Conservation (phyloP, 1,140 invertebrate genomes). For the Megalopta genalis region DNA sequence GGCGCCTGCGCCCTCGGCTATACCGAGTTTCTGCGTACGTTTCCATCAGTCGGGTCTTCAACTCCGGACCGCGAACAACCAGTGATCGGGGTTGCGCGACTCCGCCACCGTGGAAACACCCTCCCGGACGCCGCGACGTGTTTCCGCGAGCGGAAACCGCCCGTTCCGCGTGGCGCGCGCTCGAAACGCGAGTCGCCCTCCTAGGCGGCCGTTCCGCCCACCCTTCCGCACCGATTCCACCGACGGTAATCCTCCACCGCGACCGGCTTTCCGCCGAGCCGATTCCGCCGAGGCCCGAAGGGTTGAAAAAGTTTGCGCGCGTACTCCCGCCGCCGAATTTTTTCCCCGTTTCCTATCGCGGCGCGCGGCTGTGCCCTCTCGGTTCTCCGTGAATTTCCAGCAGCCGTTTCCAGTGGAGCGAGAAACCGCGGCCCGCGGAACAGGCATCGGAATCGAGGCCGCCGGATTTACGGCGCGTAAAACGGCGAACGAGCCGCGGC, state of each 20-base stretch:
- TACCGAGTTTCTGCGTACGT: slow-evolving; percentile 69
- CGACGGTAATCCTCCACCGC: no score
- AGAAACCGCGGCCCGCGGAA: background rate
- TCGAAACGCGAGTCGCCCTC: no score
- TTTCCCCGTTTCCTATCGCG: no score
- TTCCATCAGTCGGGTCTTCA: slow-evolving; percentile 76
- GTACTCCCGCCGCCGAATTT: no score
- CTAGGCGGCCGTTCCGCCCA: no score
- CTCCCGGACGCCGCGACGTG: slow-evolving; percentile 25
- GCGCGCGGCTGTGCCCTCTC: no score
- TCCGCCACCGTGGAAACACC: slow-evolving; percentile 46
- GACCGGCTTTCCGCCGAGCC: no score
- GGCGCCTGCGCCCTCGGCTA: slow-evolving; percentile 73
- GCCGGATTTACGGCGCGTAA: no score
- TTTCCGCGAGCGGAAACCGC: background rate
- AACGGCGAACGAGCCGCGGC: background rate
- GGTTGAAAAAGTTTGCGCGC: no score
- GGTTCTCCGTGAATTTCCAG: slow-evolving; percentile 12
- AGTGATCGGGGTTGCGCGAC: slow-evolving; percentile 54
- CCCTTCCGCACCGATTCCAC: no score
- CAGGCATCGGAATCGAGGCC: background rate
- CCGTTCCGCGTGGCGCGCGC: background rate
- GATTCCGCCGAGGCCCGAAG: no score
- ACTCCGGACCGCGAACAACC: slow-evolving; percentile 75
- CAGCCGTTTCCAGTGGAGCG: slow-evolving; percentile 4